phyloP scores from a whole-genome alignment of 2,113 vertebrate genomes.

The Sisor rabdophorus region DNA sequence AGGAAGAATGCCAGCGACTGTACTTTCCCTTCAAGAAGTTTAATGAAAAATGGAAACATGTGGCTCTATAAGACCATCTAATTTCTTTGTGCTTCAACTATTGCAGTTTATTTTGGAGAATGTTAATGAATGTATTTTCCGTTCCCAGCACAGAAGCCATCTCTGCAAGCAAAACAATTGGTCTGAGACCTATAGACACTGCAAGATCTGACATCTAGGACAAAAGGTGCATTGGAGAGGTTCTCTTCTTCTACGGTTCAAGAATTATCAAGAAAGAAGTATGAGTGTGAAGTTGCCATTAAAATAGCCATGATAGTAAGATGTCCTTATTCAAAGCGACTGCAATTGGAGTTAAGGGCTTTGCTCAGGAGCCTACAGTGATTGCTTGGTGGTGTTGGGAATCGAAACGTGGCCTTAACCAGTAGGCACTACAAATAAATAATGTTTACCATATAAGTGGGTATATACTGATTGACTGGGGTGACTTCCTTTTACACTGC shows the following conservation, averaged over 20 bases:
- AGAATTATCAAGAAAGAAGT: too few relatives aligned
- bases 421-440: too few relatives aligned
- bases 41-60: constrained; percentile 20
- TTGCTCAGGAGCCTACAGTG: too few relatives aligned
- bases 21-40: neutral
- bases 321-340: too few relatives aligned
- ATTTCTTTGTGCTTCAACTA: constrained; percentile 17
- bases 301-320: too few relatives aligned
- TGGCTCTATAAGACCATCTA: constrained; percentile 1
- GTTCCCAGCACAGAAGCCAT: neutral
- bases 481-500: too few relatives aligned
- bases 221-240: constrained; percentile 11
- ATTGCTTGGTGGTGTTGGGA: too few relatives aligned
- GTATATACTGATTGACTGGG: too few relatives aligned
- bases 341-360: too few relatives aligned
- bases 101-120: constrained; percentile 1
- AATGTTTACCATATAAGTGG: too few relatives aligned
- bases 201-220: neutral
- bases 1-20: neutral
- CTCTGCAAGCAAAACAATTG: neutral
- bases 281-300: too few relatives aligned
- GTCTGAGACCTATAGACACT: neutral
- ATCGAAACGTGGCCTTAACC: too few relatives aligned
- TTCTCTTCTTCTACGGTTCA: neutral
- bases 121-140: constrained; percentile 10